Conservation (phyloP, 2,888 invertebrate species). For the Quadriops clusia region DNA sequence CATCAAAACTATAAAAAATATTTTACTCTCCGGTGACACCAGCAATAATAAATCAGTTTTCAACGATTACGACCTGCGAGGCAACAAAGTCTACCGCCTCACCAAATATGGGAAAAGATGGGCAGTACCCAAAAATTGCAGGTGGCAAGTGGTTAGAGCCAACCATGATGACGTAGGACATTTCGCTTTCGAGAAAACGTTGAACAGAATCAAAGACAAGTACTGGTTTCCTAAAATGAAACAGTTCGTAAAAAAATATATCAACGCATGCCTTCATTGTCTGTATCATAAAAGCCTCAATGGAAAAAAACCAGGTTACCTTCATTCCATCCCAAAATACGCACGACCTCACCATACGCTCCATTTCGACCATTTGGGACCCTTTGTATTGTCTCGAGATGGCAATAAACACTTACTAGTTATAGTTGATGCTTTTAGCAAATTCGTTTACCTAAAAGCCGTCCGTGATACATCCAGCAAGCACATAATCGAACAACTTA, state of each 20-base stretch:
- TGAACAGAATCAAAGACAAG: slow-evolving; percentile 10
- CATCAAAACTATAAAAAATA: slow-evolving; percentile 6
- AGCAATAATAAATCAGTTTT: slow-evolving; percentile 9
- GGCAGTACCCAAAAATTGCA: slow-evolving; percentile 22
- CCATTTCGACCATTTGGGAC: slow-evolving; percentile 3
- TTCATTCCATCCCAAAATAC: slow-evolving; percentile 3
- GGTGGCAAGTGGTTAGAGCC: slow-evolving; percentile 10
- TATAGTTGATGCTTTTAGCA: slow-evolving; percentile 17
- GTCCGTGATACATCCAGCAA: slow-evolving; percentile 23
- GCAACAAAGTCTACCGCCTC: slow-evolving; percentile 4
- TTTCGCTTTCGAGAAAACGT: slow-evolving; percentile 13
- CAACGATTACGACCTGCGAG: slow-evolving; percentile 8
- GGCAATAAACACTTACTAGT: slow-evolving; percentile 2
- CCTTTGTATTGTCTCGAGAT: background rate
- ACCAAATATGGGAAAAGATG: slow-evolving; percentile 13
- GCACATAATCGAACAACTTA: slow-evolving; percentile 21
- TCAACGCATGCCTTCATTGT: background rate
- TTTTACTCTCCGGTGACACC: slow-evolving; percentile 2
- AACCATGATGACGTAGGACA: slow-evolving; percentile 14
- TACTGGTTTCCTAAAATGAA: slow-evolving; percentile 22
- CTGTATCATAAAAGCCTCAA: slow-evolving; percentile 3
- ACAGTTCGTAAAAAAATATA: slow-evolving; percentile 19
- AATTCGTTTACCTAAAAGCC: slow-evolving; percentile 26
- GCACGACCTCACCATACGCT: slow-evolving; percentile 5
- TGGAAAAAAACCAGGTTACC: background rate